Conservation (phyloP, 53 echinoderm and acorn worm species). For the Stichopus horrens region DNA sequence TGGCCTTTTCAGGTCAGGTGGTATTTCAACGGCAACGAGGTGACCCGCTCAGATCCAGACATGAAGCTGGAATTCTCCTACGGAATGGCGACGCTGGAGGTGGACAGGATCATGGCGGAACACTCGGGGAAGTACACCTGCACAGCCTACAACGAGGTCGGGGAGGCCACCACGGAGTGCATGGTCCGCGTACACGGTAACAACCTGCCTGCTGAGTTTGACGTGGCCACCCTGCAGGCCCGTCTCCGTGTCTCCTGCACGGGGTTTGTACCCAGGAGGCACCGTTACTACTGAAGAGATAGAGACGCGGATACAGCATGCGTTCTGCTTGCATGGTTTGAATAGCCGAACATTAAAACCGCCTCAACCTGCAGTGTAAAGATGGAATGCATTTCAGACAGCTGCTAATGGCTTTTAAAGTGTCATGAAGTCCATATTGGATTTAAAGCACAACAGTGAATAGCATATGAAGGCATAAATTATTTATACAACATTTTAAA, state of each 20-base stretch:
- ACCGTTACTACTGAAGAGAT: conserved; percentile 12
- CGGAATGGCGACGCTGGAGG: conserved; percentile 71
- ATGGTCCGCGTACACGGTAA: conserved; percentile 84
- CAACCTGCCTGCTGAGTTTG: conserved; percentile 26
- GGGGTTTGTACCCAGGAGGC: neutral
- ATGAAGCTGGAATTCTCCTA: conserved; percentile 69
- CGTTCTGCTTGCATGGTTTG: too few relatives aligned
- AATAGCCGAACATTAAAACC: too few relatives aligned
- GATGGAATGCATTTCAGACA: too few relatives aligned
- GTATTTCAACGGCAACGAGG: conserved; percentile 65
- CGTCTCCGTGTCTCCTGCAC: conserved; percentile 22
- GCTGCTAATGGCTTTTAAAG: too few relatives aligned
- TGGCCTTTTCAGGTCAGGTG: conserved; percentile 51
- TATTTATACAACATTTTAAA: too few relatives aligned
- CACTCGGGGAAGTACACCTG: conserved; percentile 75
- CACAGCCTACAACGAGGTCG: conserved; percentile 74
- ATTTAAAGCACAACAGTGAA: too few relatives aligned
- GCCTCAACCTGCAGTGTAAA: too few relatives aligned
- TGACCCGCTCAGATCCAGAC: conserved; percentile 48
- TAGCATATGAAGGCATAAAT: too few relatives aligned
- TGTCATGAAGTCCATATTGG: too few relatives aligned
- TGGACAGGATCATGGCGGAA: conserved; percentile 63
- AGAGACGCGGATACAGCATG: neutral
- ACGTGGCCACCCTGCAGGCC: conserved; percentile 15
- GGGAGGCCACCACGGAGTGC: conserved; percentile 81